Evolutionary conservation across 1,140 invertebrate species (phyloP), one percentile per base, ranked within the genome.

Genomic region (Anastrepha obliqua): DNA sequence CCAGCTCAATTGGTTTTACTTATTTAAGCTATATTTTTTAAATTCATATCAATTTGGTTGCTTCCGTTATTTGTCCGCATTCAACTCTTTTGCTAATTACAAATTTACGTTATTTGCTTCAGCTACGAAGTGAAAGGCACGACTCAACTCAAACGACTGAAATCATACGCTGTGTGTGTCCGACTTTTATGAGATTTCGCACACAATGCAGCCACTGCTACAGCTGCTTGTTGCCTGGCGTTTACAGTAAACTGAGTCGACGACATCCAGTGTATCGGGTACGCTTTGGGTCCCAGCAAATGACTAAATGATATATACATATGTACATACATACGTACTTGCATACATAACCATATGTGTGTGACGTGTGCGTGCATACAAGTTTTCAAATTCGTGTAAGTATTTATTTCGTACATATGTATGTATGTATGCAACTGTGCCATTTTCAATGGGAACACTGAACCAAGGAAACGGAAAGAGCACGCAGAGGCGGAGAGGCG

Each of bases 141-240:
- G 87, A 89, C 87, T 87, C 87, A 89, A 89, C 87, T 89, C 85
- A 89, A 89, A 87, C 60, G 87, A 89, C 88, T 89, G 88, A 89
- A 89, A 89, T 74, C 20, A 70, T 74, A 51, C 17, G 60, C n/a
- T 17, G 65, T 62, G 58, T 74, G 59, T 20, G 62, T 17, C 17
- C 67, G 51, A 86, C 87, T 89, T 89, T 89, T 89, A 89, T 89
- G 88, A 89, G 67, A 64, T 89, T 86, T 59, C 59, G 47, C 74
- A 7, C 20, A 51, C 44, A 81, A 55, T 42, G 47, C 55, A 62
- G 29, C 29, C 47, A 62, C 29, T 1, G n/a, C 60, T 62, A 62
- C 60, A 62, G 67, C 15, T 55, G 47, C 15, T 51, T 51, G 47
- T 20, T 47, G 74, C 5, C 9, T 81, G 42, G 42, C 74, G 39